Evolutionary conservation across 2,888 invertebrate genomes (phyloP).

Genomic region (Drosophila lacicola): DNA sequence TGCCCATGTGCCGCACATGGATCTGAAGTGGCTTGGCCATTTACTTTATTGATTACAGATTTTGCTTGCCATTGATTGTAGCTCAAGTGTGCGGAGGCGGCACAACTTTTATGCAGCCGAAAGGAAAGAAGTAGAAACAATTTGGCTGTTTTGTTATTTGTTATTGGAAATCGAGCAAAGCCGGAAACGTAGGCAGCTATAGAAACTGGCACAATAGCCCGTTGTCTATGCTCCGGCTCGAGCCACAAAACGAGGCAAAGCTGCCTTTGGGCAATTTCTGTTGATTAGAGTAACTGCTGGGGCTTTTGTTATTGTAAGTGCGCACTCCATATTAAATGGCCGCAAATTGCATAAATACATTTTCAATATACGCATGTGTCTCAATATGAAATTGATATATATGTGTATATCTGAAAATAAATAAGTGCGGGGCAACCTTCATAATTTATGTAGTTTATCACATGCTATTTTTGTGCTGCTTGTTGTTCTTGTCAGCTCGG

Average conservation of each 20-base stretch:
- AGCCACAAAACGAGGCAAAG: slow-evolving; percentile 5
- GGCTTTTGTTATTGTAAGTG: slow-evolving; percentile 22
- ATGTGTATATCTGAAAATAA: slow-evolving; percentile 9
- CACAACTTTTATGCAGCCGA: slow-evolving; percentile 35
- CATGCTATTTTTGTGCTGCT: slow-evolving; percentile 17
- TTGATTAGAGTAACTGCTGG: slow-evolving; percentile 57
- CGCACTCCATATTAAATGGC: slow-evolving; percentile 33
- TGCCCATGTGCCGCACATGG: slow-evolving; percentile 36
- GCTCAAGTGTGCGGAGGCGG: slow-evolving; percentile 33
- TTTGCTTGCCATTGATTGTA: slow-evolving; percentile 45
- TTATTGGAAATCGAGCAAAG: slow-evolving; percentile 31
- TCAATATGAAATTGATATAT: slow-evolving; percentile 2
- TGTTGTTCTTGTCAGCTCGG: slow-evolving; percentile 6
- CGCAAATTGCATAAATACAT: slow-evolving; percentile 62
- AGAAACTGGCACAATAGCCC: slow-evolving; percentile 32
- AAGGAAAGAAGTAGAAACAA: slow-evolving; percentile 36
- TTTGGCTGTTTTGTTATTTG: slow-evolving; percentile 34
- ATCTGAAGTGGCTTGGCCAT: slow-evolving; percentile 63
- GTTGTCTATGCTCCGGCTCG: slow-evolving; percentile 23
- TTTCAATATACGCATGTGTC: slow-evolving; percentile 48
- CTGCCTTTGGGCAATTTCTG: slow-evolving; percentile 49
- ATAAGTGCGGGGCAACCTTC: slow-evolving; percentile 37
- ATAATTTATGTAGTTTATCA: slow-evolving; percentile 77
- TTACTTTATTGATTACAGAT: slow-evolving; percentile 76
- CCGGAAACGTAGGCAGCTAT: slow-evolving; percentile 9